These are phyloP conservation scores for Erynnis tages DNA, from an alignment of 2,888 invertebrate genomes.

Conservation along the genomic window DNA sequence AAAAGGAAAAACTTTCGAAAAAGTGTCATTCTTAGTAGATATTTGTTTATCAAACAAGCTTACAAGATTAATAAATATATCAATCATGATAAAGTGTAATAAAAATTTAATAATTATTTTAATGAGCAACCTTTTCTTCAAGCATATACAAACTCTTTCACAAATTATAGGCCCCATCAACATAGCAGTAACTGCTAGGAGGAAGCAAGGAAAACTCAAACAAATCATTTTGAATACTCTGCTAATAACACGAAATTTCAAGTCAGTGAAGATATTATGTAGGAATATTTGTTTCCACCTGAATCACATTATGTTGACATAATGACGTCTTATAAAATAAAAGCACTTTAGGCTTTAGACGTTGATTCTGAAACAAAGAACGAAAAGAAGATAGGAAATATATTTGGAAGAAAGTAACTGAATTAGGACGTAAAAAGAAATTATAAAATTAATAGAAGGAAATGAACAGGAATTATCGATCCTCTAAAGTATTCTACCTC, in stretches of 20 bases:
- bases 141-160: not conserved
- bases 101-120: not conserved
- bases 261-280: too few species aligned
- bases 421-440: too few species aligned
- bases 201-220: conserved; percentile 5
- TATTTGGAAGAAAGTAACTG: not conserved
- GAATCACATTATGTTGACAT: not conserved
- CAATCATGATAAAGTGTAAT: too few species aligned
- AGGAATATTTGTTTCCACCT: too few species aligned
- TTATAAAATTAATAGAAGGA: too few species aligned
- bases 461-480: too few species aligned
- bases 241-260: too few species aligned
- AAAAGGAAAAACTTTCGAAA: too few species aligned
- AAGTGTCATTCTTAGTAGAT: too few species aligned
- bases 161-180: conserved; percentile 10
- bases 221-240: conserved; percentile 19
- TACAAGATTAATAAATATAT: not conserved
- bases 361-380: conserved; percentile 23
- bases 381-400: conserved; percentile 3
- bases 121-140: conserved; percentile 15
- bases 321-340: conserved; percentile 1
- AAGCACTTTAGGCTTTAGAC: conserved; percentile 19
- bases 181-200: conserved; percentile 15
- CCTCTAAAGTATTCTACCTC: too few species aligned
- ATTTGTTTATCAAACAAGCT: not conserved